phyloP scores from a whole-genome alignment of 2,888 invertebrate genomes.

The Idaea aversata region DNA sequence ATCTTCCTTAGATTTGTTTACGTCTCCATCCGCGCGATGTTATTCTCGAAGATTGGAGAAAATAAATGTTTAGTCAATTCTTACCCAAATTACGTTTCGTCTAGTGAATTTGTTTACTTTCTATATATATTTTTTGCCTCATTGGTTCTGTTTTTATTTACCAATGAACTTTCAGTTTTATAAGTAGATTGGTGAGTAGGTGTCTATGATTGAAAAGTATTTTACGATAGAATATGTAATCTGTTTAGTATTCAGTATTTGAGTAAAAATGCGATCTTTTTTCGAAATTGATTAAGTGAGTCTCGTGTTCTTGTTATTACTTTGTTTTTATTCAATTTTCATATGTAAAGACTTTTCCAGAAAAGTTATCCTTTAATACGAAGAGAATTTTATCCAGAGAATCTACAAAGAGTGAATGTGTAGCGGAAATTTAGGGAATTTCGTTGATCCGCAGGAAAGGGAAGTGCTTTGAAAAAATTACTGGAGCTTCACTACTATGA shows the following conservation, averaged over 20 bases:
- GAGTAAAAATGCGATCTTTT: neutral
- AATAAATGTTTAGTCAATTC: conserved; percentile 1
- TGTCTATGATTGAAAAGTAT: no score
- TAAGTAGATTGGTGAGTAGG: neutral
- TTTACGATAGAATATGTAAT: no score
- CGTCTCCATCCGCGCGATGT: neutral
- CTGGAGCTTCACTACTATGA: conserved; percentile 47
- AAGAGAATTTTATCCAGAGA: neutral
- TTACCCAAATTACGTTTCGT: neutral
- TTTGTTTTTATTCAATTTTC: conserved; percentile 1
- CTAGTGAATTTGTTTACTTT: neutral
- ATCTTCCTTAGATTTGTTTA: neutral
- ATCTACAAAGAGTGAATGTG: neutral
- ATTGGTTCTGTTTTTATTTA: neutral
- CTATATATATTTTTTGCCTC: neutral
- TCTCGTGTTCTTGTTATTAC: neutral
- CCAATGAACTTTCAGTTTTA: neutral
- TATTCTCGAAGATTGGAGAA: neutral
- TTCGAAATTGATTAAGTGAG: neutral
- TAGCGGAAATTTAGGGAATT: neutral
- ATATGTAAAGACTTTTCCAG: neutral
- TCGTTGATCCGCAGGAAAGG: conserved; percentile 1
- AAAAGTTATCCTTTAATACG: neutral
- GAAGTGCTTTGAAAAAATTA: conserved; percentile 10
- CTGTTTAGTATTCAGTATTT: no score